phyloP scores from a whole-genome alignment of 2,888 invertebrate species.

The Hipparchia sbordonii region DNA sequence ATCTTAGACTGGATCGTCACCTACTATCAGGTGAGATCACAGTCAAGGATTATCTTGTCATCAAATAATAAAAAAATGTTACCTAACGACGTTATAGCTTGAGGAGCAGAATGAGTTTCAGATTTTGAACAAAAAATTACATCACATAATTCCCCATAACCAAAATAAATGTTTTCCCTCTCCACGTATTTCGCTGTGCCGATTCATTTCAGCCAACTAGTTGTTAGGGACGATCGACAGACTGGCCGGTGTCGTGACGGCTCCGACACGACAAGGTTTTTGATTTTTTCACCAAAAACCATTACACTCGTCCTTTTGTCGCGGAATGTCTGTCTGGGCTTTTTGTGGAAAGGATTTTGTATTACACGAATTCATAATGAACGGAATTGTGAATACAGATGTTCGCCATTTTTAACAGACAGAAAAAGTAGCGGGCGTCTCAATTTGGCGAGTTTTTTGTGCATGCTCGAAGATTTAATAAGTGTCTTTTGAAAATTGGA shows the following conservation, averaged over 20 bases:
- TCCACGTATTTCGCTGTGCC: constrained; percentile 37
- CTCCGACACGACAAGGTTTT: constrained; percentile 42
- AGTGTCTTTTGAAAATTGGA: no score
- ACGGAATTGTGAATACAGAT: constrained; percentile 9
- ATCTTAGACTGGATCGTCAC: no score
- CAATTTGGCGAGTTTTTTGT: no score
- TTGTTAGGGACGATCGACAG: constrained; percentile 46
- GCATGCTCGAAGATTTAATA: no score
- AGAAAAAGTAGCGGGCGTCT: neutral
- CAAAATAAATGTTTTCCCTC: constrained; percentile 4
- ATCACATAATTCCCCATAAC: no score
- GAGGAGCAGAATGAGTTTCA: no score
- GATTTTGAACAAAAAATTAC: no score
- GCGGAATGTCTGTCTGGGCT: constrained; percentile 15
- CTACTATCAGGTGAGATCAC: no score
- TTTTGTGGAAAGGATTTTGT: constrained; percentile 9
- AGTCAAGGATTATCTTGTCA: no score
- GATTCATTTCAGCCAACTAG: constrained; percentile 51
- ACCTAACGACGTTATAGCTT: no score
- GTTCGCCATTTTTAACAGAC: neutral
- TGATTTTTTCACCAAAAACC: constrained; percentile 36
- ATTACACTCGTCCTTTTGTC: constrained; percentile 28
- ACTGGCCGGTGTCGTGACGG: constrained; percentile 40
- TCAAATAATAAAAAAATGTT: no score
- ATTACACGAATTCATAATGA: constrained; percentile 13